Evolutionary conservation across 2,113 vertebrate species (phyloP).

Genomic region (Tapirus terrestris): DNA sequence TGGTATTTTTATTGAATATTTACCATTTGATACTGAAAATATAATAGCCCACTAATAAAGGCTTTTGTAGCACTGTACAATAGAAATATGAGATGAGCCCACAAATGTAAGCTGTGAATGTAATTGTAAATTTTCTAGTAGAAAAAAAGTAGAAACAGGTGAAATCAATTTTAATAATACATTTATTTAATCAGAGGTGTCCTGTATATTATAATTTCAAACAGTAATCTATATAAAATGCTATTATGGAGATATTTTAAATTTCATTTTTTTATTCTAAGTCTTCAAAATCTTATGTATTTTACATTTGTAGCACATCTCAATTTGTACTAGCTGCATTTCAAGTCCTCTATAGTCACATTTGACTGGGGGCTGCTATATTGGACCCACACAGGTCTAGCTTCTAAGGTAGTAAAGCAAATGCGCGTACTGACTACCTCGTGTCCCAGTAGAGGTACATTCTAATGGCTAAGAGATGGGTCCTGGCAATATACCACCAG

Average conservation of each 20-base stretch:
- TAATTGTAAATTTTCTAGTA: not conserved
- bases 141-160: not conserved
- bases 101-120: not conserved
- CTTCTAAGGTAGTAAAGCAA: not conserved
- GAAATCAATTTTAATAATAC: not conserved
- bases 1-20: slow-evolving; percentile 79
- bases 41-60: not conserved
- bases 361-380: not conserved
- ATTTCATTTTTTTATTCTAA: not conserved
- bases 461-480: not conserved
- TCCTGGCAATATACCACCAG: fast-evolving
- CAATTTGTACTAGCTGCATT: not conserved
- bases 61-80: not conserved
- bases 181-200: not conserved
- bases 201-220: not conserved
- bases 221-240: not conserved
- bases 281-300: not conserved
- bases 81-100: not conserved
- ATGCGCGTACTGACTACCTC: not conserved
- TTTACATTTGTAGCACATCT: not conserved
- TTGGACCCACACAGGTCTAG: not conserved
- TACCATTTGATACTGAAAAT: not conserved
- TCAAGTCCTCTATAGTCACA: not conserved
- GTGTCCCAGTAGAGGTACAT: too few species aligned
- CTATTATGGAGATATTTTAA: not conserved